Evolutionary conservation across 2,888 invertebrate species (phyloP).

Genomic region (Ceriagrion tenellum): DNA sequence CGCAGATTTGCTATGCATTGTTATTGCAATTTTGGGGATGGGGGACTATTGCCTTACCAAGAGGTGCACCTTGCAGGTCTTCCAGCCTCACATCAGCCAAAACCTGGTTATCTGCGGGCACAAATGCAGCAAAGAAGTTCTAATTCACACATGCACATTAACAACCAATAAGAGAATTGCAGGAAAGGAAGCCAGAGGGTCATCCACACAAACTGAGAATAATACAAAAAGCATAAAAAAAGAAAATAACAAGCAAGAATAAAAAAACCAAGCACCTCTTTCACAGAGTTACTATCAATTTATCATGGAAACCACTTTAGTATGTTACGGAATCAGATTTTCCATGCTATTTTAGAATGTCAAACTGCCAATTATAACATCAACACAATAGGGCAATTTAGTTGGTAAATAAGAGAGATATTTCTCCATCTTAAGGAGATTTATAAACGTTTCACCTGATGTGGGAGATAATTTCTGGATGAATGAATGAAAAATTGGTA

Average conservation of each 20-base stretch:
- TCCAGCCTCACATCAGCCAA: conserved; percentile 15
- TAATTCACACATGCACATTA: conserved; percentile 42
- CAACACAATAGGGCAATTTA: too few species aligned
- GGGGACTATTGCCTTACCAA: conserved; percentile 36
- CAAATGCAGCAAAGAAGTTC: conserved; percentile 45
- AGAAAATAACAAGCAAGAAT: not conserved
- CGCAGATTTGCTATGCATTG: not conserved
- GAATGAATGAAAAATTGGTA: too few species aligned
- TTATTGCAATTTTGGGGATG: not conserved
- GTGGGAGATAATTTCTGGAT: too few species aligned
- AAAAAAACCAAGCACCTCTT: not conserved
- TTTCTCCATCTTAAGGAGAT: too few species aligned
- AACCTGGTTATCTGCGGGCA: conserved; percentile 41
- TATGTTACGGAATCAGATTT: not conserved
- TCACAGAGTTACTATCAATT: not conserved
- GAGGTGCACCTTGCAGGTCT: not conserved
- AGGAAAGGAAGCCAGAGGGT: not conserved
- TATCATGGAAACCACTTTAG: not conserved
- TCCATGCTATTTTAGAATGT: not conserved
- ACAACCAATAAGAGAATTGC: not conserved
- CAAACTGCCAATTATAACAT: too few species aligned
- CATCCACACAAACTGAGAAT: not conserved
- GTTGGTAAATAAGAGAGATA: too few species aligned
- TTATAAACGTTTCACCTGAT: too few species aligned
- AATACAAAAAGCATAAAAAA: not conserved